Conservation (phyloP, 2,797 vertebrate genomes). For the Ctenosaura bakeri region DNA sequence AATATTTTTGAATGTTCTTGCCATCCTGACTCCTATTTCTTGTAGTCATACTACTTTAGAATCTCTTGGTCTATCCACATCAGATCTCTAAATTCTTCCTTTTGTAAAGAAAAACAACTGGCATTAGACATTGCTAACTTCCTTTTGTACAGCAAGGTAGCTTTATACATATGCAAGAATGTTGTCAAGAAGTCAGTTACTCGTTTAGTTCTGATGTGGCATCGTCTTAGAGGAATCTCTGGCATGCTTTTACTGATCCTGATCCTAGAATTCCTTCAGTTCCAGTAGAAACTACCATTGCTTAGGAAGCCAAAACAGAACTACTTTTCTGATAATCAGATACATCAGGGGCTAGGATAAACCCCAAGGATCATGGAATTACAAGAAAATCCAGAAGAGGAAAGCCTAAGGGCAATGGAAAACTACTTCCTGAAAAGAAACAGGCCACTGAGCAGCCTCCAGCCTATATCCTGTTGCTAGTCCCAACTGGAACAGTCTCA, state of each 20-base stretch:
- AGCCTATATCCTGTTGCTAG: too few relatives aligned
- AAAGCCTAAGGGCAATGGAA: too few relatives aligned
- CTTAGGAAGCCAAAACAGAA: background rate
- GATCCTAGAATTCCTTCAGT: background rate
- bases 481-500: too few relatives aligned
- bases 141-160: background rate
- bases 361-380: background rate
- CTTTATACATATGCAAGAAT: background rate
- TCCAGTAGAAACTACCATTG: background rate
- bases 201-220: background rate
- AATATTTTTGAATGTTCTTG: too few relatives aligned
- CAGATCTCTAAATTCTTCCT: too few relatives aligned
- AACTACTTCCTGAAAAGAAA: too few relatives aligned
- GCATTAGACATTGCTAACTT: background rate
- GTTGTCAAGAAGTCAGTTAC: background rate
- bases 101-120: background rate
- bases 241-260: background rate
- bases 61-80: too few relatives aligned
- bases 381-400: background rate
- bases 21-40: too few relatives aligned
- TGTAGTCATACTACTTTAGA: background rate
- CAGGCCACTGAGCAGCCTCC: too few relatives aligned
- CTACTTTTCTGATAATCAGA: background rate
- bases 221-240: background rate
- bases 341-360: background rate